Percentiles rank a stretch among this genome's conserved stretches.
These are phyloP conservation scores for Epinotia bilunana DNA, from an alignment of 2,888 invertebrate species.

Conservation along the genomic window DNA sequence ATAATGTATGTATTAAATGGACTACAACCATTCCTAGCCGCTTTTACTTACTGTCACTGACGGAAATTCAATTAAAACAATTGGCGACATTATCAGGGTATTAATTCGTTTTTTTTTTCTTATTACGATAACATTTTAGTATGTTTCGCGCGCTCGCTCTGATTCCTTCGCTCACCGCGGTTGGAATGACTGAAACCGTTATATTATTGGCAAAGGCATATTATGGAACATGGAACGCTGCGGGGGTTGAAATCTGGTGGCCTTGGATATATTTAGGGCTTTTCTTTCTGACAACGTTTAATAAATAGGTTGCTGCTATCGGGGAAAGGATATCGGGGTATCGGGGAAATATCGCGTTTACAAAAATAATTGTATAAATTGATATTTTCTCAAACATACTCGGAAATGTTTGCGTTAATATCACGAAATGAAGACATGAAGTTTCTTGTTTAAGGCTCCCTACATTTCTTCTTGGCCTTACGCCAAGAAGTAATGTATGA, in stretches of 20 bases:
- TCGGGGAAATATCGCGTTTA: background rate
- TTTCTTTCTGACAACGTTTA: conserved; percentile 9
- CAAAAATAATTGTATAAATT: background rate
- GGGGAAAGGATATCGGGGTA: background rate
- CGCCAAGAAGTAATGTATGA: too few relatives aligned
- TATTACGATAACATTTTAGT: background rate
- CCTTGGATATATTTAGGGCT: conserved; percentile 19
- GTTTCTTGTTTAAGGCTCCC: too few relatives aligned
- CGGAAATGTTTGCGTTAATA: too few relatives aligned
- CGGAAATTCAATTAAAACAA: conserved; percentile 28
- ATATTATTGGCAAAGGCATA: background rate
- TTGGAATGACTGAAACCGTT: background rate
- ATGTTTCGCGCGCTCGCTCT: background rate
- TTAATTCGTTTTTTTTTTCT: background rate
- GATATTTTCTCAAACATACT: too few relatives aligned
- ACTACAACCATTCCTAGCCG: too few relatives aligned
- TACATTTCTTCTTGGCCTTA: too few relatives aligned
- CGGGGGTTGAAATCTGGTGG: conserved; percentile 21
- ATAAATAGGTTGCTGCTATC: background rate
- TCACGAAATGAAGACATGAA: too few relatives aligned
- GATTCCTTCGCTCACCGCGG: background rate
- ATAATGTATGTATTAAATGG: too few relatives aligned
- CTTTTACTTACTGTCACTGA: background rate
- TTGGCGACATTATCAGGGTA: conserved; percentile 1
- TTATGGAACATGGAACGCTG: conserved; percentile 21